Base-by-base conservation (phyloP, 1,140 invertebrate genomes). In the Drosophila eugracilis region DNA sequence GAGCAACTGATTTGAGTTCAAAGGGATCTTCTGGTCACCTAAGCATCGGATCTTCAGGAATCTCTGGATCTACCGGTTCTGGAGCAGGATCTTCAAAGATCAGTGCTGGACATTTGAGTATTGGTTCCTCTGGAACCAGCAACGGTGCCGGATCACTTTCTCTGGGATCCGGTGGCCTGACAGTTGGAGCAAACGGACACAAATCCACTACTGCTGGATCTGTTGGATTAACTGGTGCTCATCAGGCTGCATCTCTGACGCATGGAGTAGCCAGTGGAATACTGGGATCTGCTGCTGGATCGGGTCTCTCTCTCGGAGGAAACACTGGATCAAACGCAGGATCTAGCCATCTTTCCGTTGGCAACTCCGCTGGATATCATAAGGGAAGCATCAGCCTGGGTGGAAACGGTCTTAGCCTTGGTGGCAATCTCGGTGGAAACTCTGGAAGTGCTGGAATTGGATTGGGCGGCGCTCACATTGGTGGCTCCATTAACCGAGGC, bases 401-500 rank as follows among this genome's bases (percentile, higher is more conserved):
- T n/a, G 28, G 28, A 59, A 60, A 36, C 10, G 54, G 59, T 3
- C 32, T 60, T 2, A 63, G 5, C n/a, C 55, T 63, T 3, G 55
- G 39, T 4, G 39, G 60, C 10, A 62, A 60, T 47, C 17, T 37
- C 1, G 55, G 30, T 0, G 55, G 30, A 10, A 26, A 17, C 15
- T 45, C 60, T 0, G 55, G 60, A 22, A 65, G 14, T 12, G 41
- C 30, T 0, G 60, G 55, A 22, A 2, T 62, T 4, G 55, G 60
- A 17, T 14, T 62, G 0, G 55, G 30, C 6, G 60, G 60, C 26
- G 55, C 14, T 17, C 24, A 39, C 9, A 12, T 62, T 9, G 57
- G 55, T 0, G 57, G 30, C 34, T 62, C 55, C 22, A 63, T 60
- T 6, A 63, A 60, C 39, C 39, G 54, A 10, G 54, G 59, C 0